A percentile compares a stretch with the other conserved stretches of the same genome.
These are phyloP conservation scores for Tenthredo amoena DNA, from an alignment of 2,888 invertebrate species.

Conservation along the genomic window DNA sequence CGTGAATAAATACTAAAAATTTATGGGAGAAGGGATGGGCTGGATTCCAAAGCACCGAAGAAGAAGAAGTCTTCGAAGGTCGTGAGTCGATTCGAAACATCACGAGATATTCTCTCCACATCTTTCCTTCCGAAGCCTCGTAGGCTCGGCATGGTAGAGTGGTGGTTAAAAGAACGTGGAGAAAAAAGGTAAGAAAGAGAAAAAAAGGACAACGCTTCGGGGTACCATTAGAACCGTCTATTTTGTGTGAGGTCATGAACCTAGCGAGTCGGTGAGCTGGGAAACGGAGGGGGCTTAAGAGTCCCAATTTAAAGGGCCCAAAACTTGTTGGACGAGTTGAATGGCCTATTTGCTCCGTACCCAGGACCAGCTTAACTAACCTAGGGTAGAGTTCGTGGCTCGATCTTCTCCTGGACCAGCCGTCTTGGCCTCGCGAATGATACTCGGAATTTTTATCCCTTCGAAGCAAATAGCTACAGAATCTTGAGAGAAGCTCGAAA, in stretches of 20 bases:
- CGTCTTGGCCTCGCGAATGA: neutral
- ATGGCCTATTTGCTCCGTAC: constrained; percentile 53
- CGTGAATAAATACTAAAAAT: neutral
- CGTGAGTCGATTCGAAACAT: constrained; percentile 31
- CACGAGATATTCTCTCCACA: constrained; percentile 21
- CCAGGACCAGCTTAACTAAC: constrained; percentile 52
- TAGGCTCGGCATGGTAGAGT: neutral
- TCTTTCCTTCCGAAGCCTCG: neutral
- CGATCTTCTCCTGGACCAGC: constrained; percentile 12
- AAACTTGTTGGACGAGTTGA: constrained; percentile 53
- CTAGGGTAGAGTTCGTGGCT: constrained; percentile 36
- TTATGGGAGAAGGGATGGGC: neutral
- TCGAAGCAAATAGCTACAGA: neutral
- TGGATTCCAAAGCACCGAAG: neutral
- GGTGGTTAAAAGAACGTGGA: neutral
- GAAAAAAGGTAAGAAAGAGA: neutral
- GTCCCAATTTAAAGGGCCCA: constrained; percentile 54
- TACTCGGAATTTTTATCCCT: neutral
- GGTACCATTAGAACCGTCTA: constrained; percentile 50
- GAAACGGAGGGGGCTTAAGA: constrained; percentile 21
- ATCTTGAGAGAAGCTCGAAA: no score
- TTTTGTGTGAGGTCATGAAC: constrained; percentile 55
- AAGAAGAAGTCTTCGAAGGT: constrained; percentile 19
- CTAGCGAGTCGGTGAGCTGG: constrained; percentile 17
- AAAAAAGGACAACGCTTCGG: constrained; percentile 36